Base-by-base conservation (phyloP, 2,797 vertebrate genomes). In the Pangasius djambal region DNA sequence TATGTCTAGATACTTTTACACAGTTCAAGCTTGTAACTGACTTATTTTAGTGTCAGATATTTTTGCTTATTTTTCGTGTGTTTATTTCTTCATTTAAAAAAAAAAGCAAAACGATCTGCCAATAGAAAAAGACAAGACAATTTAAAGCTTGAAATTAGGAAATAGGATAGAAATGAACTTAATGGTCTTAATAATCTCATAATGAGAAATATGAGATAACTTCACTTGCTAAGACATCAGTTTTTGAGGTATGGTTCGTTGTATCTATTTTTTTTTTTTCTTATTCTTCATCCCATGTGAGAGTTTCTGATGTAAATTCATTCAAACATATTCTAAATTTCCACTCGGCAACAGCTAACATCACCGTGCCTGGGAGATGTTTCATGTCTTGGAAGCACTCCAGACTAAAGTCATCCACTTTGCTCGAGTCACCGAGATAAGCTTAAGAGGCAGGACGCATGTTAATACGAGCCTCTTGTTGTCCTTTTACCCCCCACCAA, bases 371-470 rank as follows among this genome's bases (percentile, higher is more conserved):
- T 9, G 9, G 57, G 52, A 81, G n/a, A 44, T 3, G n/a, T 50
- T 52, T 52, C 48, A 15, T 0, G n/a, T 69, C 65, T 15, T 20
- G 3, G 63, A 85, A 69, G 83, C 48, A 52, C 63, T 34, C 81
- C 16, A 65, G 87, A 75, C 31, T 48, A 28, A 89, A 83, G 81
- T 52, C 75, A 40, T 69, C 52, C 70, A 75, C 85, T 90, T 88
- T 87, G 31, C 59, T 44, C 50, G 61, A 86, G 87, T 77, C 89
- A 67, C 88, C 37, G 63, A 89, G 90, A 92, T 92, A 91, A 88
- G 88, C 86, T 90, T 65, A 92, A 91, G 91, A 91, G 87, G 67
- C 67, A 90, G 81, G 88, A 90, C 83, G 75, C 77, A 48, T 89
- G 91, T 91, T 91, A 83, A 88, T 89, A 83, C 87, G 50, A 90